Evolutionary conservation across 1,140 invertebrate genomes (phyloP).

Genomic region (Leptoteleia sp.): DNA sequence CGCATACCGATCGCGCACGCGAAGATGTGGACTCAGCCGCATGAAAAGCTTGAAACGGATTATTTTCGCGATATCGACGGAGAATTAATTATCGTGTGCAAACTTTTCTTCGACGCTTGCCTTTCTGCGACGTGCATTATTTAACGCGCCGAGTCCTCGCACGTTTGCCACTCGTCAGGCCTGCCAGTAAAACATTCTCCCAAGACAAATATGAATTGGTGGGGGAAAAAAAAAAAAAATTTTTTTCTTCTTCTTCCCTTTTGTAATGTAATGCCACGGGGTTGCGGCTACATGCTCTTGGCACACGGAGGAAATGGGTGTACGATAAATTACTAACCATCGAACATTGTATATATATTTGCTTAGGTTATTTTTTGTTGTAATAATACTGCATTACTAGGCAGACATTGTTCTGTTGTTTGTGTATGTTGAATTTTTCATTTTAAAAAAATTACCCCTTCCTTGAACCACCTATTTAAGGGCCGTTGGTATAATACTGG

Average conservation of each 20-base stretch:
- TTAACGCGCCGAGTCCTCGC: constrained; percentile 42
- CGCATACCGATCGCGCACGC: constrained; percentile 42
- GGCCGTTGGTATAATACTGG: too few species aligned
- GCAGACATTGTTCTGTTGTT: too few species aligned
- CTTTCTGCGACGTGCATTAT: constrained; percentile 50
- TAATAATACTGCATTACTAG: too few species aligned
- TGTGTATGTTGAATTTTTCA: too few species aligned
- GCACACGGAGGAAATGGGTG: too few species aligned
- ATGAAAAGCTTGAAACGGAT: constrained; percentile 59
- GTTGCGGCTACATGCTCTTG: constrained; percentile 10
- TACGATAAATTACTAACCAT: too few species aligned
- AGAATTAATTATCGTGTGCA: constrained; percentile 63
- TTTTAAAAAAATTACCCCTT: too few species aligned
- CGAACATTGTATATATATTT: too few species aligned
- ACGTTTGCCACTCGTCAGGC: constrained; percentile 17
- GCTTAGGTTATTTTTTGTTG: too few species aligned
- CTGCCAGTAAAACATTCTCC: constrained; percentile 29
- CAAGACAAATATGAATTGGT: constrained; percentile 27
- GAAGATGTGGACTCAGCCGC: constrained; percentile 52
- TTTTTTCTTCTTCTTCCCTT: constrained; percentile 10
- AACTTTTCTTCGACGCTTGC: constrained; percentile 57
- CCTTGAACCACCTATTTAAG: too few species aligned
- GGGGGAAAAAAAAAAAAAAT: constrained; percentile 7
- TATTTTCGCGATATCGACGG: constrained; percentile 57
- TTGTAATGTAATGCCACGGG: not conserved